Evolutionary conservation across 2,113 vertebrate genomes (phyloP).

Genomic region (Pterophyllum scalare): DNA sequence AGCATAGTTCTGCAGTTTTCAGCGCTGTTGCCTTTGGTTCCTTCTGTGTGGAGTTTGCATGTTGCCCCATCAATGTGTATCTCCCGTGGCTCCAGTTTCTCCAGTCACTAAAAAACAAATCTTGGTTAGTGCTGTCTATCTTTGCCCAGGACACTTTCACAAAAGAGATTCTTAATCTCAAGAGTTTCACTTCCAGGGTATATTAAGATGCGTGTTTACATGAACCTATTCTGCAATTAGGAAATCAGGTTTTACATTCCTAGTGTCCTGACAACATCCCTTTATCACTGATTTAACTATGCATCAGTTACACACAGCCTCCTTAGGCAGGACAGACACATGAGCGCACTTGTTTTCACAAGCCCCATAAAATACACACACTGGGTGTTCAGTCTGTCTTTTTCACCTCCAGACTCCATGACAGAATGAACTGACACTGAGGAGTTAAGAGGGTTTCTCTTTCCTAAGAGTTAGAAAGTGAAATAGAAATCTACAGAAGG

Average conservation of each 20-base stretch:
- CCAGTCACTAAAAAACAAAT: too few species aligned
- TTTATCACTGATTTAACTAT: slow-evolving; percentile 40
- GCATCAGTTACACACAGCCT: slow-evolving; percentile 12
- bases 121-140: too few species aligned
- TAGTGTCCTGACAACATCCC: slow-evolving; percentile 7
- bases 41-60: too few species aligned
- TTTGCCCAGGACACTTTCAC: too few species aligned
- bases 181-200: neutral
- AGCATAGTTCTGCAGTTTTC: too few species aligned
- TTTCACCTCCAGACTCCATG: slow-evolving; percentile 34
- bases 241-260: slow-evolving; percentile 3
- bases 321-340: slow-evolving; percentile 10
- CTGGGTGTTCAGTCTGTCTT: neutral
- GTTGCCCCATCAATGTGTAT: too few species aligned
- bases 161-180: neutral
- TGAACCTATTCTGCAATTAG: neutral
- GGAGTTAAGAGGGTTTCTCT: slow-evolving; percentile 26
- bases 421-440: slow-evolving; percentile 21
- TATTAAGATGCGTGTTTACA: neutral
- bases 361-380: neutral
- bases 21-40: too few species aligned
- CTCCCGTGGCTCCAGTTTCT: too few species aligned
- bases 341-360: neutral
- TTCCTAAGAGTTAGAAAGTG: neutral
- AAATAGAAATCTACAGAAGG: neutral